Evolutionary conservation across 1,140 invertebrate genomes (phyloP).

Genomic region (Coptotermes formosanus): DNA sequence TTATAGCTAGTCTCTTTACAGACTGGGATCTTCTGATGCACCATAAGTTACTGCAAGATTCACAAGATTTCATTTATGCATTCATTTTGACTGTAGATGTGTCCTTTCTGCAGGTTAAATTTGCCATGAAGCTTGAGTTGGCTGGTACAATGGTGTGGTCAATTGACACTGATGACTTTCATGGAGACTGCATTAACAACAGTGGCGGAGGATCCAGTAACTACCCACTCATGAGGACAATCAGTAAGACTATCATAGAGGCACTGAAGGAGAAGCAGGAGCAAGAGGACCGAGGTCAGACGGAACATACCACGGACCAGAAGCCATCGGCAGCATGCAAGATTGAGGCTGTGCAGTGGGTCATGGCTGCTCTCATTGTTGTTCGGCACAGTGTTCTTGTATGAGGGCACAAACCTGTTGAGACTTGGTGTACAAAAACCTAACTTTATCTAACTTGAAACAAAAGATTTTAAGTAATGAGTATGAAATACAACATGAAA

Average conservation of each 20-base stretch:
- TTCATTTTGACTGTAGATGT: conserved; percentile 3
- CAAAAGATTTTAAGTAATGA: no score
- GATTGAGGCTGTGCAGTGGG: neutral
- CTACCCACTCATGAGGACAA: conserved; percentile 61
- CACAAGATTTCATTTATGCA: neutral
- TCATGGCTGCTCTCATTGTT: neutral
- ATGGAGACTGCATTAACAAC: conserved; percentile 55
- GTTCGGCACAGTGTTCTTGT: neutral
- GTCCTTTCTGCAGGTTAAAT: conserved; percentile 44
- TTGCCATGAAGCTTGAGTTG: conserved; percentile 55
- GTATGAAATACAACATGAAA: no score
- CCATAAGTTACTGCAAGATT: conserved; percentile 44
- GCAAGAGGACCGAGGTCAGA: neutral
- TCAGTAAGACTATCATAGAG: conserved; percentile 57
- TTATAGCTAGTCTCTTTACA: no score
- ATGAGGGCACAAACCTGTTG: no score
- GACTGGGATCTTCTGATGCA: no score
- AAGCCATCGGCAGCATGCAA: neutral
- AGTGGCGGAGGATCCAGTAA: conserved; percentile 39
- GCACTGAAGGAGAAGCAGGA: neutral
- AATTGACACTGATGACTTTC: conserved; percentile 57
- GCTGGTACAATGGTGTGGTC: conserved; percentile 85
- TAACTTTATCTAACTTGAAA: no score
- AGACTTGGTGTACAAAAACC: no score
- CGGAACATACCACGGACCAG: neutral